Evolutionary conservation across 1,140 invertebrate genomes (phyloP), one percentile per base, ranked within the genome.

Genomic region (Drosophila parabipectinata): DNA sequence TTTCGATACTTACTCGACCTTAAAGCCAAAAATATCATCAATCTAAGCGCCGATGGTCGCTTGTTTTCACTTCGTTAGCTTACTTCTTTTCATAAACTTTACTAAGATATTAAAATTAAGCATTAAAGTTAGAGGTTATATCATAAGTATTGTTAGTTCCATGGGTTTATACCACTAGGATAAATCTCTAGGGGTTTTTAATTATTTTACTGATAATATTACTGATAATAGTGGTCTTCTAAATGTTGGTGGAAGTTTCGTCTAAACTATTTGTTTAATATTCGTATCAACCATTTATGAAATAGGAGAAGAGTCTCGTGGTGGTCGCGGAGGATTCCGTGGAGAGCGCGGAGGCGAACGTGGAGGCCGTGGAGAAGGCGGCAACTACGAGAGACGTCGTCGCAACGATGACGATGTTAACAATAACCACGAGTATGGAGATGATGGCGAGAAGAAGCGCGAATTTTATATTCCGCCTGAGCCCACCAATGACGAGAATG

Each of bases 381-480:
- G 45, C 6, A 58, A 58, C 9, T 66, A 28, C 21, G 66, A 67
- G 3, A 66, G 62, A 8, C 75, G 82, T 41, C 74, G 69, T 32
- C 75, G 73, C 39, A 56, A 66, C 9, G 57, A 69, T 48, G 63
- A 82, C n/a, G 89, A 90, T 21, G 14, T 79, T 4, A 91, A 91
- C 6, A 89, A 89, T 14, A 91, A 90, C 32, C 63, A 82, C 8
- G 63, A 41, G 3, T 45, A 9, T 5, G 82, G 55, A 5, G 81
- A 55, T 2, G 50, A 63, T 6, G 73, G 51, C 0, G 92, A 93
- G 88, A 93, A 93, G 84, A 77, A 93, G 9, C 93, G 93, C 4
- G 95, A 95, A 66, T 93, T 94, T 3, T 99, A 99, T 75, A 94
- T 98, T 54, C 98, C 98, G 0, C 95, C 95, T 0, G 96, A 97